Conservation (phyloP, 2,797 vertebrate species). For the Gambusia yucatana region DNA sequence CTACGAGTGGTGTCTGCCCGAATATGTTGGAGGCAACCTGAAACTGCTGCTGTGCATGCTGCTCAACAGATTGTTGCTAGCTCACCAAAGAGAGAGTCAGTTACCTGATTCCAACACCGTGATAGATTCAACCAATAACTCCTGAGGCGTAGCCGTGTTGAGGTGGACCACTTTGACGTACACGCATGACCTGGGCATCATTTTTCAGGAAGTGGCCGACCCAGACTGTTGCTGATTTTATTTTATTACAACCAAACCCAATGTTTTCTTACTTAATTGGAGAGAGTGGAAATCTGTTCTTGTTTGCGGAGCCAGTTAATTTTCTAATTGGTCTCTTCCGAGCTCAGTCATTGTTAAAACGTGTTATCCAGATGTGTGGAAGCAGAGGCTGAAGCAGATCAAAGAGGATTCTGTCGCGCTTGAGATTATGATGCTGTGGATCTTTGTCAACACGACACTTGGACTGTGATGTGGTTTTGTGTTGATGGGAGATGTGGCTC, state of each 20-base stretch:
- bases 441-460: constrained; percentile 13
- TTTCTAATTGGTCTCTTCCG: constrained; percentile 64
- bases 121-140: not conserved
- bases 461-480: constrained; percentile 24
- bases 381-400: constrained; percentile 3
- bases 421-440: constrained; percentile 2
- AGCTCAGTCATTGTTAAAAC: constrained; percentile 30
- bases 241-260: constrained; percentile 16
- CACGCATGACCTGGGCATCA: not conserved
- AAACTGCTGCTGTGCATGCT: too few species aligned
- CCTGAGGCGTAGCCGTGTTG: not conserved
- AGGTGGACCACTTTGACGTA: not conserved
- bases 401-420: not conserved
- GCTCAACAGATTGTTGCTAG: too few species aligned
- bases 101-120: too few species aligned
- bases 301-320: constrained; percentile 66
- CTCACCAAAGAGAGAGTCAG: too few species aligned
- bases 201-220: not conserved
- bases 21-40: too few species aligned
- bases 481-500: constrained; percentile 3
- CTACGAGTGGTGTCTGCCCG: too few species aligned
- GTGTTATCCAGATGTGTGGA: constrained; percentile 61
- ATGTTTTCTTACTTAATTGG: constrained; percentile 48
- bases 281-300: constrained; percentile 13
- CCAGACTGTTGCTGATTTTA: not conserved